These are phyloP conservation scores for Coreius guichenoti DNA, from an alignment of 2,797 vertebrate species.

Conservation along the genomic window DNA sequence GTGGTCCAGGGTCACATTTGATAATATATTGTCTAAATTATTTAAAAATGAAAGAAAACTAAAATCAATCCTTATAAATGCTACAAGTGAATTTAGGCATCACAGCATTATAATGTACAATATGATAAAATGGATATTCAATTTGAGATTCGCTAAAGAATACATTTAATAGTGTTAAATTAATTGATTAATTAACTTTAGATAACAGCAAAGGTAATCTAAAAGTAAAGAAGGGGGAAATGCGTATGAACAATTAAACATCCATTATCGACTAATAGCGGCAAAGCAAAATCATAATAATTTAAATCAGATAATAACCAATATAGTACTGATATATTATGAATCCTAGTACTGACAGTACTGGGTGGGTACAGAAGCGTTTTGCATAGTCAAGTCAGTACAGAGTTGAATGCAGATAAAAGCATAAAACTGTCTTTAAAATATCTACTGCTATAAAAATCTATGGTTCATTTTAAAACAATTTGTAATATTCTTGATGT, in stretches of 20 bases:
- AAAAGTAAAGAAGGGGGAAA: neutral
- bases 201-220: neutral
- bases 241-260: neutral
- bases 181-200: neutral
- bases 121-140: neutral
- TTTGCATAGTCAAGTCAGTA: neutral
- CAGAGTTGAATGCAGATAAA: neutral
- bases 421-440: neutral
- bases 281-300: neutral
- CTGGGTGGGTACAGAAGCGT: neutral
- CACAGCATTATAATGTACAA: neutral
- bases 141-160: neutral
- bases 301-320: neutral
- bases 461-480: constrained; percentile 16
- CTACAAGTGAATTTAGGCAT: neutral
- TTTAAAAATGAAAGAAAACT: neutral
- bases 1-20: too few species aligned
- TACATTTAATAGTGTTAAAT: neutral
- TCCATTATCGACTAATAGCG: neutral
- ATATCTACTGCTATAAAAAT: neutral
- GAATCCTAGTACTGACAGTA: neutral
- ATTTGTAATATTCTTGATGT: constrained; percentile 22
- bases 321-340: neutral
- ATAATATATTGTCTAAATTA: neutral
- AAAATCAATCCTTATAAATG: too few species aligned